Percentiles rank a stretch among this genome's conserved stretches.
Conservation (phyloP, 2,888 invertebrate species). For the Serripes groenlandicus region DNA sequence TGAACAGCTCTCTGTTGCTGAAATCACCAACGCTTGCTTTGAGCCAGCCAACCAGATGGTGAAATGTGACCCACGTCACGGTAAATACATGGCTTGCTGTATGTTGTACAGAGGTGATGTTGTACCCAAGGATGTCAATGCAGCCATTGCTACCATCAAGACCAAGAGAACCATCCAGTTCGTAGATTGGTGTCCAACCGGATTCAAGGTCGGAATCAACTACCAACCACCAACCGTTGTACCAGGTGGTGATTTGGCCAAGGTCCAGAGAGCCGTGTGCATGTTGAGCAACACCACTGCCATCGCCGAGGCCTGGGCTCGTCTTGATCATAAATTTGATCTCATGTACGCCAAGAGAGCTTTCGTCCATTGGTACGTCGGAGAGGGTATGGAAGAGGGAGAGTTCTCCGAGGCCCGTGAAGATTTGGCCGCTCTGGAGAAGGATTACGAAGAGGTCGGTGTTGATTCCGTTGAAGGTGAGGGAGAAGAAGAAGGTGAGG, state of each 20-base stretch:
- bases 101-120: slow-evolving; percentile 96
- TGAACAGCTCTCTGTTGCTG: slow-evolving; percentile 89
- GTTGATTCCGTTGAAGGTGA: no score
- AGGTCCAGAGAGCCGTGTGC: slow-evolving; percentile 92
- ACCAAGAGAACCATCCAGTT: slow-evolving; percentile 84
- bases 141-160: slow-evolving; percentile 84
- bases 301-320: slow-evolving; percentile 95
- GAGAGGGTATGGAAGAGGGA: no score
- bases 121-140: slow-evolving; percentile 79
- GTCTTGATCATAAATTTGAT: slow-evolving; percentile 77
- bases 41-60: slow-evolving; percentile 96
- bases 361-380: no score
- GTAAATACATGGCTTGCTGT: slow-evolving; percentile 95
- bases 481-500: no score
- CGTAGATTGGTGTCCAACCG: no score
- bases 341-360: slow-evolving; percentile 17
- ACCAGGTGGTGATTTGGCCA: no score
- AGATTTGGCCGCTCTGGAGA: no score
- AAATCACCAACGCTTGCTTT: slow-evolving; percentile 91
- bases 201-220: no score
- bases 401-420: no score
- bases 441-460: no score
- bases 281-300: slow-evolving; percentile 97
- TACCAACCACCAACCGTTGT: no score
- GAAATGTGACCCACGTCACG: slow-evolving; percentile 89